phyloP scores from a whole-genome alignment of 2,888 invertebrate species.

The Litoditis marina region DNA sequence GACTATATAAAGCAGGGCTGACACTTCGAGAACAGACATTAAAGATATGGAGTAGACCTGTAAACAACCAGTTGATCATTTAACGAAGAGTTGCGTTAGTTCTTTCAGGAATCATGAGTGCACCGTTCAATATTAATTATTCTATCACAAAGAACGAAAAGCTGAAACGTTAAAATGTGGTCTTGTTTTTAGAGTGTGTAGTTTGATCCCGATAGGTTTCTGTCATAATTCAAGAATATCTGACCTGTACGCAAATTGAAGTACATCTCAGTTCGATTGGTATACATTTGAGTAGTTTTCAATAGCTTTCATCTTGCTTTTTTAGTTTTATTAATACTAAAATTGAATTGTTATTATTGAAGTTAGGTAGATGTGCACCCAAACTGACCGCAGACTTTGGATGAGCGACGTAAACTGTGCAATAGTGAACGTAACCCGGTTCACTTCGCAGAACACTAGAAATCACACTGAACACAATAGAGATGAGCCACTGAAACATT shows the following conservation, averaged over 20 bases:
- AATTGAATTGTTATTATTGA: background rate
- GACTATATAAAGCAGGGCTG: slow-evolving; percentile 32
- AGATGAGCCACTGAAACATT: slow-evolving; percentile 30
- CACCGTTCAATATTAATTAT: background rate
- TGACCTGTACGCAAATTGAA: too few species aligned
- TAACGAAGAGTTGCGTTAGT: too few species aligned
- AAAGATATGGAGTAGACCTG: slow-evolving; percentile 29
- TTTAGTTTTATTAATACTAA: background rate
- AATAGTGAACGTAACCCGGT: slow-evolving; percentile 37
- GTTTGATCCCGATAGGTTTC: too few species aligned
- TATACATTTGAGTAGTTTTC: too few species aligned
- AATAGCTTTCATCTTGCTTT: background rate
- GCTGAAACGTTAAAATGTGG: too few species aligned
- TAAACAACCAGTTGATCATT: too few species aligned
- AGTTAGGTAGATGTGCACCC: too few species aligned
- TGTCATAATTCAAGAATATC: too few species aligned
- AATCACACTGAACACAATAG: slow-evolving; percentile 24
- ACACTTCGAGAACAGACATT: slow-evolving; percentile 34
- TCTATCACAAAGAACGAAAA: too few species aligned
- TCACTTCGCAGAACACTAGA: slow-evolving; percentile 31
- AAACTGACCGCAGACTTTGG: slow-evolving; percentile 34
- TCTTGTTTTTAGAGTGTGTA: too few species aligned
- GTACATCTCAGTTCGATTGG: too few species aligned
- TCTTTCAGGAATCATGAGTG: too few species aligned
- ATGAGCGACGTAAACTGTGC: slow-evolving; percentile 42